Evolutionary conservation across 1,140 invertebrate species (phyloP).

Genomic region (Drosophila ficusphila): DNA sequence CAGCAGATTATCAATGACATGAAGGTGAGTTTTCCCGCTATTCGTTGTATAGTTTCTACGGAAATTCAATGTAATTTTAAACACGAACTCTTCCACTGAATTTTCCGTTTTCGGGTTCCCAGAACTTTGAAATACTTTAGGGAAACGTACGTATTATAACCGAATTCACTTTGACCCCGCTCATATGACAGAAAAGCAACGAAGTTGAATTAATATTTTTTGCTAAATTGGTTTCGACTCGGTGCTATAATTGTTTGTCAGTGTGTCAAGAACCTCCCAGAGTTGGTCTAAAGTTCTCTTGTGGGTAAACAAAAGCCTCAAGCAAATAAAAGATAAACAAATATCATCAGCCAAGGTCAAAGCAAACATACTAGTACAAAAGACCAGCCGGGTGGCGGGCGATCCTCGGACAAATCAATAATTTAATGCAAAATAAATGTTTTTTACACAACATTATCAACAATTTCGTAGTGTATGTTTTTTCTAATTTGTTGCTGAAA

Average conservation of each 20-base stretch:
- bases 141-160: slow-evolving; percentile 9
- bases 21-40: slow-evolving; percentile 87
- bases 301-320: slow-evolving; percentile 41
- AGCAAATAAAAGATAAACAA: slow-evolving; percentile 31
- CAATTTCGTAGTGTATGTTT: background rate
- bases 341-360: slow-evolving; percentile 64
- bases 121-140: slow-evolving; percentile 19
- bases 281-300: slow-evolving; percentile 41
- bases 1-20: slow-evolving; percentile 93
- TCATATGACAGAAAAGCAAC: slow-evolving; percentile 31
- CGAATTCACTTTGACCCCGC: slow-evolving; percentile 2
- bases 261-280: slow-evolving; percentile 67
- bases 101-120: slow-evolving; percentile 39
- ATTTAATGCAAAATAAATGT: slow-evolving; percentile 40
- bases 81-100: slow-evolving; percentile 29
- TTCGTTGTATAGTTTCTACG: slow-evolving; percentile 19
- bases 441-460: slow-evolving; percentile 6
- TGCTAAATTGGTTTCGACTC: slow-evolving; percentile 6
- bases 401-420: slow-evolving; percentile 25
- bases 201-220: slow-evolving; percentile 24
- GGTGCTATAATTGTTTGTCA: slow-evolving; percentile 33
- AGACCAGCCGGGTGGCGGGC: background rate
- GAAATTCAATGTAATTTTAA: slow-evolving; percentile 22
- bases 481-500: slow-evolving; percentile 1
- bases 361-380: slow-evolving; percentile 1